A percentile compares a stretch with the other conserved stretches of the same genome.
Conservation (phyloP, 2,888 invertebrate species). For the Spisula solida region DNA sequence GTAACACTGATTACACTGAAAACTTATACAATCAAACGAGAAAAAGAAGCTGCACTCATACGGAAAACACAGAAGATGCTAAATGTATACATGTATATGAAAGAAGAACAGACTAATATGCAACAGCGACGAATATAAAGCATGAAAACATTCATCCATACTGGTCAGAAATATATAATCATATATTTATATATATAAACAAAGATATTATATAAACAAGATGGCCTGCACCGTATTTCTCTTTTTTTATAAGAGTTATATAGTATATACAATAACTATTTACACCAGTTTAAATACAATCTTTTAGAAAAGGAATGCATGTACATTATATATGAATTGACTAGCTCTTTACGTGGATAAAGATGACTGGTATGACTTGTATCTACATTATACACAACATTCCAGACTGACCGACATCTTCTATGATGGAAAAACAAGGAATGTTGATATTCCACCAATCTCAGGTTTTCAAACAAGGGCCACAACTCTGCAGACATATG, state of each 20-base stretch:
- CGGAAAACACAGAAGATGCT: not conserved
- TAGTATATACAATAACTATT: constrained; percentile 38
- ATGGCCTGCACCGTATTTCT: constrained; percentile 52
- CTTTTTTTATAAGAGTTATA: not conserved
- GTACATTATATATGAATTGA: not conserved
- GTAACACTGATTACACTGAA: not conserved
- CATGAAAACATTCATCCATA: not conserved
- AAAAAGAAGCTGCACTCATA: not conserved
- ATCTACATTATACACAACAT: not conserved
- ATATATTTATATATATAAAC: constrained; percentile 24
- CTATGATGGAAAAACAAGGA: too few species aligned
- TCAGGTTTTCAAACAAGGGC: not conserved
- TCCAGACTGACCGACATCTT: not conserved
- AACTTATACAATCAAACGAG: not conserved
- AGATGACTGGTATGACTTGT: not conserved
- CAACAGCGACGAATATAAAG: not conserved
- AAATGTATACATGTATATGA: not conserved
- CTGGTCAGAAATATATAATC: constrained; percentile 14
- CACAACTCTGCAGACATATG: too few species aligned
- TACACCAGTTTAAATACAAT: constrained; percentile 35
- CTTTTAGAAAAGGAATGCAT: constrained; percentile 41
- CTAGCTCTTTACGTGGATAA: not conserved
- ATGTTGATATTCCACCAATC: too few species aligned
- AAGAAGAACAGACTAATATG: not conserved
- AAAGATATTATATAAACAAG: constrained; percentile 45